A percentile compares a stretch with the other conserved stretches of the same genome.
phyloP scores from a whole-genome alignment of 2,113 vertebrate species.

The Murina feae region DNA sequence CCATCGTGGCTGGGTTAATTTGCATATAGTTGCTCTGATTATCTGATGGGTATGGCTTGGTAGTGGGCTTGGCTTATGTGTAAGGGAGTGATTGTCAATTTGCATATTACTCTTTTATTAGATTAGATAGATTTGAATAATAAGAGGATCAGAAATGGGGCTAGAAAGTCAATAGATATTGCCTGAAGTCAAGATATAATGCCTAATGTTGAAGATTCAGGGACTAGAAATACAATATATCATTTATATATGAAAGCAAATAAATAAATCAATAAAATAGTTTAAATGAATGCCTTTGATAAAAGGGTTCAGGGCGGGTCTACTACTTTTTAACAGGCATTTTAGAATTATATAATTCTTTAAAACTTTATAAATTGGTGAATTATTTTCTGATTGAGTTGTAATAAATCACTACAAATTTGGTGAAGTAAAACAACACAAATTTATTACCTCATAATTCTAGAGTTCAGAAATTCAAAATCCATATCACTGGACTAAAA shows the following conservation, averaged over 20 bases:
- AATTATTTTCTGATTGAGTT: not conserved
- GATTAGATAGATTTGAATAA: too few relatives aligned
- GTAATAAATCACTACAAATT: not conserved
- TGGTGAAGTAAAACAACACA: not conserved
- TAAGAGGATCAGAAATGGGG: not conserved
- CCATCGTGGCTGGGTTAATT: too few relatives aligned
- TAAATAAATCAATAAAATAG: not conserved
- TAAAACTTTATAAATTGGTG: not conserved
- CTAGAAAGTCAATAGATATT: not conserved
- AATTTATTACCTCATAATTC: not conserved
- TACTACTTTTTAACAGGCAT: not conserved
- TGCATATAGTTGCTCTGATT: too few relatives aligned
- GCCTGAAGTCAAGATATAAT: not conserved
- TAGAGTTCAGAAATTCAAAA: not conserved
- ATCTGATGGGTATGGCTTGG: too few relatives aligned
- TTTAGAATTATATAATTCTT: not conserved
- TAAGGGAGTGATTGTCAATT: too few relatives aligned
- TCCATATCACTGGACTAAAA: not conserved
- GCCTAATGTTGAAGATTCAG: not conserved
- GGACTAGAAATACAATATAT: not conserved
- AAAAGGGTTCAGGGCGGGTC: not conserved
- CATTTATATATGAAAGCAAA: not conserved
- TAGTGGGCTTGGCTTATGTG: too few relatives aligned
- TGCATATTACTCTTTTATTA: too few relatives aligned
- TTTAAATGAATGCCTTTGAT: not conserved